Conservation (phyloP, 2,888 invertebrate species). For the Caenorhabditis macrosperma region DNA sequence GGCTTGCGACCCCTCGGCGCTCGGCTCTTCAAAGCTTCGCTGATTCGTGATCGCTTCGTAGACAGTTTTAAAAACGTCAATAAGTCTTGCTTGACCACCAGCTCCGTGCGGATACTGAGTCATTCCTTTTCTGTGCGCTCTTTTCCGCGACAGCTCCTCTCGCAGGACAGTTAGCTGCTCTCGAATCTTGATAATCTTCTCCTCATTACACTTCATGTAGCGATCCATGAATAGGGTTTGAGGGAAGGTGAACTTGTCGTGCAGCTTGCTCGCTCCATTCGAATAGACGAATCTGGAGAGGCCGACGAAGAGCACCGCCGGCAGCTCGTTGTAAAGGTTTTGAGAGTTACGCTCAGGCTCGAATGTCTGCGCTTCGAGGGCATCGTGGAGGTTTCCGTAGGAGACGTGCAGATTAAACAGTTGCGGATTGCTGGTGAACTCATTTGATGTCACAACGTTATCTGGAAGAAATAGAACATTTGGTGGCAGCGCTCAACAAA, state of each 20-base stretch:
- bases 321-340: conserved; percentile 35
- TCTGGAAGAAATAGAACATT: conserved; percentile 4
- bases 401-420: conserved; percentile 24
- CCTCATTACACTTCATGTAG: conserved; percentile 38
- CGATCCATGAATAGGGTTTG: conserved; percentile 59
- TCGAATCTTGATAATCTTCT: background rate
- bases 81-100: background rate
- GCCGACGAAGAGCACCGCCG: conserved; percentile 54
- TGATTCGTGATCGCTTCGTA: background rate
- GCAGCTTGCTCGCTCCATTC: conserved; percentile 21
- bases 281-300: conserved; percentile 33
- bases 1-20: too few relatives aligned
- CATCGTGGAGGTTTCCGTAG: conserved; percentile 59
- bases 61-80: conserved; percentile 12
- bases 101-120: conserved; percentile 6
- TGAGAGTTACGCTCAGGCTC: conserved; percentile 8
- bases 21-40: too few relatives aligned
- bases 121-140: background rate
- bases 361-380: conserved; percentile 47
- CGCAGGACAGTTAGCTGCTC: background rate
- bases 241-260: conserved; percentile 52
- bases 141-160: background rate
- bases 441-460: too few relatives aligned
- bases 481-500: too few relatives aligned
- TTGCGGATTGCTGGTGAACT: background rate